These are phyloP conservation scores for Temnothorax ravouxi DNA, from an alignment of 2,888 invertebrate species.

Conservation along the genomic window DNA sequence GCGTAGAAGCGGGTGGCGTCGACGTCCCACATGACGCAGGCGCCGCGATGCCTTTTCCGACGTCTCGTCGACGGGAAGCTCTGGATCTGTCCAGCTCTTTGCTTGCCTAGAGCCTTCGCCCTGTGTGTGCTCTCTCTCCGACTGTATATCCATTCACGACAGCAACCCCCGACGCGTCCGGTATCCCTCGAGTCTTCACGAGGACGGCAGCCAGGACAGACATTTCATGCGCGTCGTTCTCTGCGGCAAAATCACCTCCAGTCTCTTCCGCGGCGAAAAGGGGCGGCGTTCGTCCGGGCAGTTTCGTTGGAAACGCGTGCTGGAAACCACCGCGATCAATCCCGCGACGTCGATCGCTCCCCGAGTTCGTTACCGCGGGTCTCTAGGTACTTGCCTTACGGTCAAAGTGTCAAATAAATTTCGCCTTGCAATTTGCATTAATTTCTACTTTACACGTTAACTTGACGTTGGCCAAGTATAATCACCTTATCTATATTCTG, in stretches of 20 bases:
- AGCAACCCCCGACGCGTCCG: background rate
- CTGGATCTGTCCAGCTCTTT: constrained; percentile 68
- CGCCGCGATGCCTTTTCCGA: constrained; percentile 58
- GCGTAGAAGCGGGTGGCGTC: constrained; percentile 56
- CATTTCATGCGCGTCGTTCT: constrained; percentile 10
- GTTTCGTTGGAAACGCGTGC: constrained; percentile 2
- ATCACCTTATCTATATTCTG: background rate
- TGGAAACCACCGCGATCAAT: constrained; percentile 46
- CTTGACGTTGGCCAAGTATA: background rate
- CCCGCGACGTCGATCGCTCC: constrained; percentile 16
- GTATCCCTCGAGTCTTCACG: constrained; percentile 25
- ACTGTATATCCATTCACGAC: constrained; percentile 74
- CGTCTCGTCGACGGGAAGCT: constrained; percentile 69
- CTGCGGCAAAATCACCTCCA: background rate
- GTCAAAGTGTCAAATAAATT: background rate
- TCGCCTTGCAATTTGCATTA: background rate
- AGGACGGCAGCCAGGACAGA: background rate
- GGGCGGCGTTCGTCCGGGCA: constrained; percentile 5
- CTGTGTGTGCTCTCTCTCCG: constrained; percentile 54
- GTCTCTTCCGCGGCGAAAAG: background rate
- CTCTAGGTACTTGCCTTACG: constrained; percentile 26
- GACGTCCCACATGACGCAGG: constrained; percentile 60
- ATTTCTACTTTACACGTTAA: background rate
- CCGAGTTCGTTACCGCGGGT: background rate
- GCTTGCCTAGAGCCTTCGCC: constrained; percentile 49